A percentile compares a stretch with the other conserved stretches of the same genome.
Evolutionary conservation across 2,113 vertebrate species (phyloP).

Genomic region (Thamnophis sirtalis): DNA sequence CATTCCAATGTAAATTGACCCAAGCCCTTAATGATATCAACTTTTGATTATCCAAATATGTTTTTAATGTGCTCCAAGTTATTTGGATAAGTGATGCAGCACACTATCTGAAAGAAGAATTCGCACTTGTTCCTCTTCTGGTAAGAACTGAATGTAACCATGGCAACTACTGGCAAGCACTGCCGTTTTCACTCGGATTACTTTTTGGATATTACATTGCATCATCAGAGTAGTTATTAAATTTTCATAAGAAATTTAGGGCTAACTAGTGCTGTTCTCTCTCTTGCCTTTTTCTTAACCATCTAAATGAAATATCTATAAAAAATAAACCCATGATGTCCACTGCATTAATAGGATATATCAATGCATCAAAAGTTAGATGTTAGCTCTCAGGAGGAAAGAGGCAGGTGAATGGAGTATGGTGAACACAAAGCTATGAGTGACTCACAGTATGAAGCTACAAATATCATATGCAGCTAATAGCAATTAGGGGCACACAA

Average conservation of each 20-base stretch:
- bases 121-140: slow-evolving; percentile 16
- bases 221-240: slow-evolving; percentile 12
- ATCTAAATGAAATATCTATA: not conserved
- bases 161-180: slow-evolving; percentile 13
- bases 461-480: not conserved
- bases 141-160: slow-evolving; percentile 8
- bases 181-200: not conserved
- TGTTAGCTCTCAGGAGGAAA: not conserved
- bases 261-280: not conserved
- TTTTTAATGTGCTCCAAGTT: not conserved
- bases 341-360: not conserved
- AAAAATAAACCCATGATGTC: not conserved
- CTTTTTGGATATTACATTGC: slow-evolving; percentile 9
- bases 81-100: not conserved
- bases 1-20: not conserved
- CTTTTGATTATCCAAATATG: not conserved
- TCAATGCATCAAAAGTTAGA: not conserved
- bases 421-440: not conserved
- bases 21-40: not conserved
- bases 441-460: not conserved
- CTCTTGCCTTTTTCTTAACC: not conserved
- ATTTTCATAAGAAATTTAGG: slow-evolving; percentile 11
- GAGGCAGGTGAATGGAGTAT: not conserved
- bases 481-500: not conserved
- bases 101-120: slow-evolving; percentile 1